Conservation (phyloP, 2,888 invertebrate genomes). For the Bembecia ichneumoniformis region DNA sequence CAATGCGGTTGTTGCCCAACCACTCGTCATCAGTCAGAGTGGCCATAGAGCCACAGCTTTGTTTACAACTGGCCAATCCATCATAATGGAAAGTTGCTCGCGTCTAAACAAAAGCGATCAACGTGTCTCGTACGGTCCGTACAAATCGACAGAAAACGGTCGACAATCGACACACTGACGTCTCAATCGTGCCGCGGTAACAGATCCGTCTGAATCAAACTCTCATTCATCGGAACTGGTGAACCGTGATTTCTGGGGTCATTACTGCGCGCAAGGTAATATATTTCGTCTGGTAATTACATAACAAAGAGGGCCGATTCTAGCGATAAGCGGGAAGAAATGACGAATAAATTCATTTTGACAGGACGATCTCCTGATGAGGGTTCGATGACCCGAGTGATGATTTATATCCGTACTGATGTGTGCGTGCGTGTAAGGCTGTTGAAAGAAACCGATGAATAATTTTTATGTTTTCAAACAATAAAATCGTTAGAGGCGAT, state of each 20-base stretch:
- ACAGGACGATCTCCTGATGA: constrained; percentile 26
- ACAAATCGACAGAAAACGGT: background rate
- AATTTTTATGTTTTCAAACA: too few species aligned
- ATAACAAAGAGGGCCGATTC: constrained; percentile 35
- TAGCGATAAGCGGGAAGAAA: constrained; percentile 21
- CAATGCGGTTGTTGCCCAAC: background rate
- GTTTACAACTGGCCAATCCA: background rate
- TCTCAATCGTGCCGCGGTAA: constrained; percentile 24
- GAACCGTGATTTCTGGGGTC: constrained; percentile 30
- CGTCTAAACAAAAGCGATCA: background rate
- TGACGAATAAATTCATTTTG: constrained; percentile 22
- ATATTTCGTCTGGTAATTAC: constrained; percentile 3
- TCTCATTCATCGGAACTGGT: constrained; percentile 23
- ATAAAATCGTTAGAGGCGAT: too few species aligned
- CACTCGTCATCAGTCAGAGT: constrained; percentile 1
- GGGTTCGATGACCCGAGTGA: constrained; percentile 25
- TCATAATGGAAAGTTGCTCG: background rate
- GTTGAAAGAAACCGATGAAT: too few species aligned
- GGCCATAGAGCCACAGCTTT: background rate
- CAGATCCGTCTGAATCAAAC: constrained; percentile 1
- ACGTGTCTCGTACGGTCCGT: background rate
- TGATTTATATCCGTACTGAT: background rate
- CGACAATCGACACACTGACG: constrained; percentile 12
- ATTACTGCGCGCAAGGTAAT: background rate
- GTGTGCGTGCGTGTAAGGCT: too few species aligned